These are phyloP conservation scores for Tenthredo notha DNA, from an alignment of 2,888 invertebrate species.

Conservation along the genomic window DNA sequence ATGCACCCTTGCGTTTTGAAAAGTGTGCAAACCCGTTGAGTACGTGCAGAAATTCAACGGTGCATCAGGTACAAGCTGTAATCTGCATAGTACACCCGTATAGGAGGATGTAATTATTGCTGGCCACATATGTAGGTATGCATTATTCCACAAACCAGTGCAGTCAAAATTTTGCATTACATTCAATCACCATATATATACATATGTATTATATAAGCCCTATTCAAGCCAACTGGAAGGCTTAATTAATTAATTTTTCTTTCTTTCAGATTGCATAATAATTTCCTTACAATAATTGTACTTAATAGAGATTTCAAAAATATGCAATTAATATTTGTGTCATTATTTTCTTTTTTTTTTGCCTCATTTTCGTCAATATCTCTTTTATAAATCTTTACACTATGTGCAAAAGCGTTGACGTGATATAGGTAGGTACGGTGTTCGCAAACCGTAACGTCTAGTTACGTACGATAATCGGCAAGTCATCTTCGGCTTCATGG, in stretches of 20 bases:
- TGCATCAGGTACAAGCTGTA: constrained; percentile 44
- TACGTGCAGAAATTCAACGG: constrained; percentile 46
- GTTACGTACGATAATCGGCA: constrained; percentile 63
- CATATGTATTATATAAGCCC: too few relatives aligned
- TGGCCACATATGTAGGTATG: constrained; percentile 26
- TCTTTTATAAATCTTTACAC: background rate
- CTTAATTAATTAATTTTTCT: background rate
- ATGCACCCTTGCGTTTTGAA: constrained; percentile 47
- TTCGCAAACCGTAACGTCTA: background rate
- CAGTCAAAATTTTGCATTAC: background rate
- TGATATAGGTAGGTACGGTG: background rate
- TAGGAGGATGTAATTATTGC: constrained; percentile 41
- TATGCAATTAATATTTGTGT: background rate
- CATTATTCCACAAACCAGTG: background rate
- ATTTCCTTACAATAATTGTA: background rate
- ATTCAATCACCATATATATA: background rate
- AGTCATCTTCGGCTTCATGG: constrained; percentile 64
- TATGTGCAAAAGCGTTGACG: background rate
- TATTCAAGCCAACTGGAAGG: background rate
- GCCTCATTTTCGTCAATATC: background rate
- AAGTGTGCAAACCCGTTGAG: constrained; percentile 38
- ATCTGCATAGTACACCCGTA: constrained; percentile 37
- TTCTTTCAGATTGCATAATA: background rate
- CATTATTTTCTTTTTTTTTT: background rate
- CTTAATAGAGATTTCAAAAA: too few relatives aligned